Base-by-base conservation (phyloP, 2,888 invertebrate genomes). In the Arctia plantaginis region DNA sequence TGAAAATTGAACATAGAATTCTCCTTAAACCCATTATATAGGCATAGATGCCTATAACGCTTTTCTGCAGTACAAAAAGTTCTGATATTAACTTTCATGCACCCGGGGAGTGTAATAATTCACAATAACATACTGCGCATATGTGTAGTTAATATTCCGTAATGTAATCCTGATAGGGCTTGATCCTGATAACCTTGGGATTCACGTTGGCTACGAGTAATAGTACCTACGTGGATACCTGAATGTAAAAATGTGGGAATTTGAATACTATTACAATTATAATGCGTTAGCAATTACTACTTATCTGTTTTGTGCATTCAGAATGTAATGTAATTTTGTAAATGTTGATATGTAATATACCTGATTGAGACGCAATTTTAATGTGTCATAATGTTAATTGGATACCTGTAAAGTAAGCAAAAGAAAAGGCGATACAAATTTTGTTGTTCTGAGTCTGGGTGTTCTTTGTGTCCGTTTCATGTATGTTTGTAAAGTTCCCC, bases 121-220 rank as follows among this genome's bases (percentile, higher is more conserved):
- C 62, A 80, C 76, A 71, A 51, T 79, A 85, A 77, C 47, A 51
- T 79, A 83, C 74, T 73, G 75, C 81, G 71, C 73, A 74, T 77
- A 80, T 80, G 77, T 75, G 77, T 75, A 76, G 75, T 83, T 79
- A 79, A 81, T 75, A 78, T 76, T 80, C 74, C 70, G 84, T 83
- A 85, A 85, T 79, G 69, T 83, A 77, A 85, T 80, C 80, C 80
- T 75, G 78, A 84, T 81, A 84, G 72, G 78, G 74, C 70, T 83
- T 80, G 76, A 83, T 80, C 80, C 81, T 85, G 82, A 85, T 85
- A 85, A 85, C 84, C 84, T 82, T 83, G 77, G 77, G 74, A 73
- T 73, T 72, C 51, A 70, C 70, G 73, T 79, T 75, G 71, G 35
- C 69, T 23, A 44, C 78, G 81, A 80, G 73, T 83, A 76, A 84